phyloP scores from a whole-genome alignment of 23 tunicate species.

The Oikopleura albicans region DNA sequence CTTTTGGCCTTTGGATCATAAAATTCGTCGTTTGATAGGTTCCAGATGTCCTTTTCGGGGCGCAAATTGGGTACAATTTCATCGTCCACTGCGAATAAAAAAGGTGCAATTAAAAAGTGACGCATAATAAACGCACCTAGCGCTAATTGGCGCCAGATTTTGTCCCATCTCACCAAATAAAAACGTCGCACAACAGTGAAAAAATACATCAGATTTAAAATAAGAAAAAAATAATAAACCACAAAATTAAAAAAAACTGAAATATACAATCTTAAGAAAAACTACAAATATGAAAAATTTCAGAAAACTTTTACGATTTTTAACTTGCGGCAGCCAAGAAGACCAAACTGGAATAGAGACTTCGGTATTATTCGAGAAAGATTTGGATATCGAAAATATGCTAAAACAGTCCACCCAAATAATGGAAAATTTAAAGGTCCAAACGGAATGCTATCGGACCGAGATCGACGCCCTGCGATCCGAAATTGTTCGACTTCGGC shows the following conservation, averaged over 20 bases:
- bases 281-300: too few species aligned
- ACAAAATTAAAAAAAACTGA: too few species aligned
- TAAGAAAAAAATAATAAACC: background rate
- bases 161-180: too few species aligned
- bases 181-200: background rate
- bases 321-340: background rate
- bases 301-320: background rate
- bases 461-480: background rate
- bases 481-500: background rate
- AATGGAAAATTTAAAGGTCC: background rate
- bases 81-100: background rate
- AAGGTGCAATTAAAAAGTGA: background rate
- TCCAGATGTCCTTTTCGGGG: constrained; percentile 60
- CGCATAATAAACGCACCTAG: background rate
- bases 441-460: background rate
- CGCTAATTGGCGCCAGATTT: too few species aligned
- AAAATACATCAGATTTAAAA: background rate
- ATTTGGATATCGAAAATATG: background rate
- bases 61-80: constrained; percentile 3
- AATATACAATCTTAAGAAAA: too few species aligned
- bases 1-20: constrained; percentile 66
- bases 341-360: background rate
- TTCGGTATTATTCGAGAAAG: background rate
- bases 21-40: constrained; percentile 76
- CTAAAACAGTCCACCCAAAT: background rate